Evolutionary conservation across 2,113 vertebrate genomes (phyloP), one percentile per base, ranked within the genome.

Genomic region (Pollachius pollachius): DNA sequence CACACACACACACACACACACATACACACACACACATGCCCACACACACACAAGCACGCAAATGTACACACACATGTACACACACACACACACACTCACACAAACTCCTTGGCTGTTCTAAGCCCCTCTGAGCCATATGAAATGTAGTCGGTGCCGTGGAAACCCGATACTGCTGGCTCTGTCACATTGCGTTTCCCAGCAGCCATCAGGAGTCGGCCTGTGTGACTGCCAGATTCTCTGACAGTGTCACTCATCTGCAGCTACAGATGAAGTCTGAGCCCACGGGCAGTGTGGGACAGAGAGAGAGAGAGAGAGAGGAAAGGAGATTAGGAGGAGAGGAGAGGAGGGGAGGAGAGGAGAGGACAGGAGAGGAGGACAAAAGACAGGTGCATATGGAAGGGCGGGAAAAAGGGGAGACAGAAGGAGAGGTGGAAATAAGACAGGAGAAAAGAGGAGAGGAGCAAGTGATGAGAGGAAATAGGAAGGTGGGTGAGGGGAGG

Each of bases 101-200:
- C 52, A 70, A 59, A 77, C 60, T 64, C 65, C 68, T 2, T 83
- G 89, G 87, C 81, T 73, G 78, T 81, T 74, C 75, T 86, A 89
- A 90, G 89, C 83, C 86, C 88, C 89, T 89, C 81, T 85, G 87
- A 90, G 88, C 87, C 69, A 84, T 89, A 80, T 88, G 87, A 90
- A 89, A 89, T 89, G 87, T 81, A 87, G 78, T 88, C 78, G 64
- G 87, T 80, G 85, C 87, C 83, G 82, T 79, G 84, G 89, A 85
- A 88, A 88, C 81, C 79, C 84, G 88, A 90, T 90, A 90, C 87
- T 86, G 83, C 84, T 85, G 77, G 84, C 83, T 85, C 77, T 90
- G 90, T 90, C 90, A 92, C 86, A 91, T 87, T 82, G 77, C 67
- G 81, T 91, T 91, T 91, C 84, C 86, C 74, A 77, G 81, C 79